A percentile compares a stretch with the other conserved stretches of the same genome.
phyloP scores from a whole-genome alignment of 2,888 invertebrate species.

The Ischnus inquisitorius region DNA sequence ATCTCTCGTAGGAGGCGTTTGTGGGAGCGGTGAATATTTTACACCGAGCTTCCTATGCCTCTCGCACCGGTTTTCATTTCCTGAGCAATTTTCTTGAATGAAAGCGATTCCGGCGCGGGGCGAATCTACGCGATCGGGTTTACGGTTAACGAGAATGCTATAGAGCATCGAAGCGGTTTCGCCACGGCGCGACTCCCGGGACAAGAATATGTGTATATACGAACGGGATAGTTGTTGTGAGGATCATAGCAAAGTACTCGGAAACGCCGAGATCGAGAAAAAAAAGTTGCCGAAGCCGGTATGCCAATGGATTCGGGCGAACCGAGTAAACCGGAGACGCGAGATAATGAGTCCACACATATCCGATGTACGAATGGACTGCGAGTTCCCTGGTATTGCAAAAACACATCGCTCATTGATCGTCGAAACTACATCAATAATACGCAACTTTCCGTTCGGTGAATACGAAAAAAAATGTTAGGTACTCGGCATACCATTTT shows the following conservation, averaged over 20 bases:
- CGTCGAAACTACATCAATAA: conserved; percentile 62
- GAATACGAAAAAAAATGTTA: conserved; percentile 68
- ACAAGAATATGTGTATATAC: neutral
- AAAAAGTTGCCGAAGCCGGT: conserved; percentile 53
- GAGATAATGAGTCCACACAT: conserved; percentile 29
- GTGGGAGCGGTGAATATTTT: conserved; percentile 1
- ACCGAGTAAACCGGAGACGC: conserved; percentile 18
- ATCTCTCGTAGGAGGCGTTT: neutral
- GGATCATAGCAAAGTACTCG: conserved; percentile 4
- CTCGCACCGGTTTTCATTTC: conserved; percentile 21
- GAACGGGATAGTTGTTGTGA: neutral
- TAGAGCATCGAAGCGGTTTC: conserved; percentile 30
- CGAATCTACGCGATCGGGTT: conserved; percentile 27
- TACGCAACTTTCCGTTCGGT: conserved; percentile 62
- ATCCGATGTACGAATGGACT: conserved; percentile 26
- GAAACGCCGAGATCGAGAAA: conserved; percentile 15
- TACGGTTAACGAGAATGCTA: conserved; percentile 52
- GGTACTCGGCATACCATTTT: too few species aligned
- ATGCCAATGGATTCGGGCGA: conserved; percentile 23
- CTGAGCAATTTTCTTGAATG: conserved; percentile 63
- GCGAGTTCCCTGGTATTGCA: conserved; percentile 39
- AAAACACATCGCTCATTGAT: conserved; percentile 40
- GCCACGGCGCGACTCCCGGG: conserved; percentile 22
- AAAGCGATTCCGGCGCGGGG: conserved; percentile 47
- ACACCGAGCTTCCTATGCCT: neutral